Evolutionary conservation across 2,113 vertebrate genomes (phyloP), one percentile per base, ranked within the genome.

Genomic region (Fulmarus glacialis): DNA sequence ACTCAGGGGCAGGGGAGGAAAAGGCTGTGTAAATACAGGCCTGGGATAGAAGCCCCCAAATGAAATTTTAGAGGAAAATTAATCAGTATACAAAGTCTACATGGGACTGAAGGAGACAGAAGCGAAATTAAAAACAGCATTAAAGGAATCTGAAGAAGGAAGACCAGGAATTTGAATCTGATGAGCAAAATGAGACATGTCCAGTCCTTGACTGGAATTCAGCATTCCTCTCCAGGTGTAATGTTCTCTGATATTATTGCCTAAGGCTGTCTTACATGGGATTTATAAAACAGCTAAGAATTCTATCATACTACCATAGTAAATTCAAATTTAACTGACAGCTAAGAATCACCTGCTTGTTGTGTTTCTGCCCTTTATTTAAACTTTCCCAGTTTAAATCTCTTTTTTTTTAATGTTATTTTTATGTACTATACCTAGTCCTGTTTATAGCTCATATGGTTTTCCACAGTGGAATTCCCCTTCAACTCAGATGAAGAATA

Each of bases 391-490:
- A 30, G 6, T 53, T 85, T 67, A 59, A 73, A 56, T 8, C 1
- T 45, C 12, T 9, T 34, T 43, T 52, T 50, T 48, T 27, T 22
- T 26, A 47, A n/a, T 47, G 2, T 42, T 88, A 10, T 48, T 82
- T 88, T 56, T 73, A 63, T 63, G 9, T 47, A 14, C 22, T 68
- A 4, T 24, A 56, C 27, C 36, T 43, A 72, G 16, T 67, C 15
- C 20, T 77, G 14, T 74, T 82, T 17, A 52, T 16, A 83, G 22
- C 8, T 50, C 30, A 43, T 53, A 56, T 0, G 1, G 14, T 30
- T 94, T 97, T 93, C 87, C 47, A n/a, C 71, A 86, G n/a, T 79
- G 78, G 80, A 96, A 91, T 82, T 93, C 45, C 43, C 13, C 47
- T 77, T 85, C 67, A 86, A 18, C 52, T 95, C 52, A 84, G 58